Evolutionary conservation across 1,140 invertebrate species (phyloP).

Genomic region (Papilio polytes): DNA sequence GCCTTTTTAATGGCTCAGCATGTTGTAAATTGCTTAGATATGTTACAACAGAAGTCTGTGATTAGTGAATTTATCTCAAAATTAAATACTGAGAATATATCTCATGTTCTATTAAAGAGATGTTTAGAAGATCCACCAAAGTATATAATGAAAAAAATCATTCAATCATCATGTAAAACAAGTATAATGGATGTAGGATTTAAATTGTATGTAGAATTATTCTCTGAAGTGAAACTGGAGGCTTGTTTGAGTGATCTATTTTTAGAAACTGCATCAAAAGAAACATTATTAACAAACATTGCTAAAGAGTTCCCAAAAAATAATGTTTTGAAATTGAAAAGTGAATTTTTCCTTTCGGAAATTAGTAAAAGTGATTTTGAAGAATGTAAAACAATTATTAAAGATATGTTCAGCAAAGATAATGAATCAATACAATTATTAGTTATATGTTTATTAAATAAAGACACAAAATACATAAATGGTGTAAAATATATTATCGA

Average conservation of each 20-base stretch:
- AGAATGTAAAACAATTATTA: constrained; percentile 47
- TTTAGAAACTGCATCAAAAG: constrained; percentile 74
- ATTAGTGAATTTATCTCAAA: constrained; percentile 59
- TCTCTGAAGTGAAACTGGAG: constrained; percentile 72
- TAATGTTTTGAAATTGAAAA: constrained; percentile 62
- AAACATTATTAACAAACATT: constrained; percentile 64
- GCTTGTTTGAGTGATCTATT: constrained; percentile 73
- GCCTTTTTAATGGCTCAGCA: constrained; percentile 79
- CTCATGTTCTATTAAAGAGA: constrained; percentile 56
- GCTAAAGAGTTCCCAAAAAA: constrained; percentile 56
- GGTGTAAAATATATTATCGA: constrained; percentile 78
- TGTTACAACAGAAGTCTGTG: constrained; percentile 61
- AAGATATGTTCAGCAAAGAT: constrained; percentile 55
- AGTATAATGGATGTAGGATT: constrained; percentile 58
- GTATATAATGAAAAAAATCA: constrained; percentile 71
- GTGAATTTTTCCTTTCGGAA: constrained; percentile 66
- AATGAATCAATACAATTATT: constrained; percentile 59
- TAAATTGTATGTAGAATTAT: constrained; percentile 63
- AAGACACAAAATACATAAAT: constrained; percentile 58
- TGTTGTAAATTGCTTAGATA: constrained; percentile 78
- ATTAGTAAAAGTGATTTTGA: constrained; percentile 49
- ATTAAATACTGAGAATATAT: constrained; percentile 51
- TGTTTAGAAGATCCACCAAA: constrained; percentile 68
- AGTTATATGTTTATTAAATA: constrained; percentile 60
- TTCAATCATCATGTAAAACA: constrained; percentile 60